Conservation (phyloP, 2,797 vertebrate genomes). For the Ciconia nigra region DNA sequence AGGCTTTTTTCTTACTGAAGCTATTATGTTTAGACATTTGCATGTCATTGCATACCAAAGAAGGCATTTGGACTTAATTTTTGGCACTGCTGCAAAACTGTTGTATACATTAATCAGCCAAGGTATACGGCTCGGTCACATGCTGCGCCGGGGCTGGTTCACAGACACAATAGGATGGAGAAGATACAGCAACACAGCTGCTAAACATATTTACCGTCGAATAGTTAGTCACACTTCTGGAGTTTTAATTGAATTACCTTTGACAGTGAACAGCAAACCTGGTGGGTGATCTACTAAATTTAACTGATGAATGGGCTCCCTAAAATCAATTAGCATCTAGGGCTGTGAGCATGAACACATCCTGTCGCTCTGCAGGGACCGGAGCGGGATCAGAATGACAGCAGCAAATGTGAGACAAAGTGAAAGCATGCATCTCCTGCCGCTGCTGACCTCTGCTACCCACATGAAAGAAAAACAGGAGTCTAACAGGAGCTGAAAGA, state of each 20-base stretch:
- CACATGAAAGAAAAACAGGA: slow-evolving; percentile 72
- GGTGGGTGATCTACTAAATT: slow-evolving; percentile 75
- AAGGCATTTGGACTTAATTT: not conserved
- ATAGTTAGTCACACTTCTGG: slow-evolving; percentile 87
- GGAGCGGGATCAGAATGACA: slow-evolving; percentile 77
- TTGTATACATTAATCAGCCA: not conserved
- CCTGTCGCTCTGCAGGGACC: slow-evolving; percentile 69
- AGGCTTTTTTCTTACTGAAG: not conserved
- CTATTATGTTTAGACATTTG: not conserved
- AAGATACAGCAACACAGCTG: slow-evolving; percentile 76
- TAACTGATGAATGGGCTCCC: slow-evolving; percentile 75
- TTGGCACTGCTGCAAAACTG: not conserved
- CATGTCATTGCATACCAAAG: not conserved
- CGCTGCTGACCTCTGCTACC: slow-evolving; percentile 56
- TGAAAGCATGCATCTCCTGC: slow-evolving; percentile 25
- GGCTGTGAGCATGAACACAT: slow-evolving; percentile 73
- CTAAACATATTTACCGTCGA: slow-evolving; percentile 81
- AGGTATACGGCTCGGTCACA: not conserved
- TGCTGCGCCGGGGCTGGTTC: not conserved
- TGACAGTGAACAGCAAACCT: slow-evolving; percentile 86
- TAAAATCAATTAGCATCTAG: slow-evolving; percentile 88
- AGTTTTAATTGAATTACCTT: slow-evolving; percentile 95
- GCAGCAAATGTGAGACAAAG: slow-evolving; percentile 82
- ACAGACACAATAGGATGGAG: not conserved
- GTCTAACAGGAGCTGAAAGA: slow-evolving; percentile 64